Evolutionary conservation across 2,113 vertebrate genomes (phyloP).

Genomic region (Python bivittatus): DNA sequence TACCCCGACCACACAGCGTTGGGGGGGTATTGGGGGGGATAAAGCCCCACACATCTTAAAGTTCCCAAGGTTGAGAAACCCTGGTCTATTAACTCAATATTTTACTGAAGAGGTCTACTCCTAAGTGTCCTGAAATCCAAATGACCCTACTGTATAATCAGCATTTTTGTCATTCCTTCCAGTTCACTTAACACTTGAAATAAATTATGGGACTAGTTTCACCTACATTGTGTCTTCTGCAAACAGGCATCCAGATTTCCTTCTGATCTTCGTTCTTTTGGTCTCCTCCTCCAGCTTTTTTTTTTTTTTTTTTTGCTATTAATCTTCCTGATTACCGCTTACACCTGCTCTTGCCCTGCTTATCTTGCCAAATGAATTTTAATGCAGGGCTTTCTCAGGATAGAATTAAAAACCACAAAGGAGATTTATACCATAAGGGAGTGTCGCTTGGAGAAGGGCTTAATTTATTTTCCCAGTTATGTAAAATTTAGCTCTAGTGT

Average conservation of each 20-base stretch:
- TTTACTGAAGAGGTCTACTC: neutral
- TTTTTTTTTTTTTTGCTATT: slow-evolving; percentile 30
- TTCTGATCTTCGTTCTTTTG: neutral
- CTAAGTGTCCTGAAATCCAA: slow-evolving; percentile 13
- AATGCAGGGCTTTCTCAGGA: slow-evolving; percentile 50
- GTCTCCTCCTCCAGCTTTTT: neutral
- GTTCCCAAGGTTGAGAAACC: no score
- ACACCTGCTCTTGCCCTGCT: slow-evolving; percentile 40
- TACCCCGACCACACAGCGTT: no score
- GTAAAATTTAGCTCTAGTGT: slow-evolving; percentile 60
- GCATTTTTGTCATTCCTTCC: neutral
- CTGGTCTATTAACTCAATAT: neutral
- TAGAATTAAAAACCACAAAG: slow-evolving; percentile 53
- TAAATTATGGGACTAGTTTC: slow-evolving; percentile 2
- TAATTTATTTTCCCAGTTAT: slow-evolving; percentile 67
- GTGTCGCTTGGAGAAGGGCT: slow-evolving; percentile 44
- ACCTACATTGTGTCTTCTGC: neutral
- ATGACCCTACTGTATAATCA: neutral
- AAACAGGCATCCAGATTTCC: neutral
- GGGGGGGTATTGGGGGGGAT: no score
- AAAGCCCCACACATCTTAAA: no score
- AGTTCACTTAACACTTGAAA: slow-evolving; percentile 24
- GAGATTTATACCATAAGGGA: slow-evolving; percentile 61
- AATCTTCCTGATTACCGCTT: slow-evolving; percentile 41
- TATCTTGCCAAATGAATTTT: slow-evolving; percentile 53